Conservation (phyloP, 2,888 invertebrate species). For the Patella pellucida region DNA sequence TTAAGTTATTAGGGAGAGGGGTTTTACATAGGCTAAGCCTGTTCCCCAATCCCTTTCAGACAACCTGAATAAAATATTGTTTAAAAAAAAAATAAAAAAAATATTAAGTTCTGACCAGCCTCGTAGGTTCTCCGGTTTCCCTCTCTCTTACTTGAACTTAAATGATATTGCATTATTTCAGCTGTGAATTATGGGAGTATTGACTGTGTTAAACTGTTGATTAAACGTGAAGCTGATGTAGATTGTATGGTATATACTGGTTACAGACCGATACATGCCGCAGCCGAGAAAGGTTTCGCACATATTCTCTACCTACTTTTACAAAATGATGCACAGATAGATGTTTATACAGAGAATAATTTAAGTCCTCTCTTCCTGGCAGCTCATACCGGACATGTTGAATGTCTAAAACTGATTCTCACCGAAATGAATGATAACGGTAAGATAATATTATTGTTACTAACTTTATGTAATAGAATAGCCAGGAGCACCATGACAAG, state of each 20-base stretch:
- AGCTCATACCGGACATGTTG: constrained; percentile 62
- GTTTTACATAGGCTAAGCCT: too few species aligned
- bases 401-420: constrained; percentile 60
- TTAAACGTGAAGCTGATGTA: constrained; percentile 55
- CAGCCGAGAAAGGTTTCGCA: constrained; percentile 46
- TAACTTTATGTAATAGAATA: too few species aligned
- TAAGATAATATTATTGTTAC: constrained; percentile 16
- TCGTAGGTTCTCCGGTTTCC: too few species aligned
- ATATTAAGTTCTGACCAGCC: too few species aligned
- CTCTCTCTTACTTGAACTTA: not conserved
- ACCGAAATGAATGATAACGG: constrained; percentile 48
- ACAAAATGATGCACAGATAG: constrained; percentile 52
- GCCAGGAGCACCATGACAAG: too few species aligned
- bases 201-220: constrained; percentile 52
- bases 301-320: constrained; percentile 40
- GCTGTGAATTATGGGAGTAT: constrained; percentile 46
- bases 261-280: constrained; percentile 59
- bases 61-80: too few species aligned
- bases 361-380: constrained; percentile 69
- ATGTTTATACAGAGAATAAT: constrained; percentile 52
- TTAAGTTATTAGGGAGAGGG: too few species aligned
- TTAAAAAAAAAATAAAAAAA: too few species aligned
- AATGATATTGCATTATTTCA: constrained; percentile 31
- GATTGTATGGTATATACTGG: constrained; percentile 57
- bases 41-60: too few species aligned